Evolutionary conservation across 2,888 invertebrate species (phyloP).

Genomic region (Buathra laborator): DNA sequence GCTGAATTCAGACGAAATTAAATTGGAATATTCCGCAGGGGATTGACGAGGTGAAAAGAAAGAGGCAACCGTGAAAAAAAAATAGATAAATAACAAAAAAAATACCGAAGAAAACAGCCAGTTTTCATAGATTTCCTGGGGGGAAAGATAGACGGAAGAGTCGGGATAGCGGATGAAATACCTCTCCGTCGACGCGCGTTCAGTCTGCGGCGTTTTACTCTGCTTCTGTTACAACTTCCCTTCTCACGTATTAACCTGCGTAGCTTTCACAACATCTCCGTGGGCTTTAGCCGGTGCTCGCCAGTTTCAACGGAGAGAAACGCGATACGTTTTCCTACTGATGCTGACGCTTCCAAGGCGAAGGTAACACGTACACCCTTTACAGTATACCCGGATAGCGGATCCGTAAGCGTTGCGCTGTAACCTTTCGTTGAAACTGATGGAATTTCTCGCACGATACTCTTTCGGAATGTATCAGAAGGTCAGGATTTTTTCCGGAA

Average conservation of each 20-base stretch:
- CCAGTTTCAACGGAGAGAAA: slow-evolving; percentile 34
- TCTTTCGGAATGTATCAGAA: no score
- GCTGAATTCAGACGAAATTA: slow-evolving; percentile 54
- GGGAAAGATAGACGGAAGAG: slow-evolving; percentile 35
- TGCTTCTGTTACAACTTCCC: neutral
- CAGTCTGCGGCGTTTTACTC: neutral
- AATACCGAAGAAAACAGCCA: neutral
- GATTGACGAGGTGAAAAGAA: slow-evolving; percentile 1
- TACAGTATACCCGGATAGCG: slow-evolving; percentile 14
- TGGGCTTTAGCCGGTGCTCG: slow-evolving; percentile 17
- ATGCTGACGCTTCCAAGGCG: slow-evolving; percentile 11
- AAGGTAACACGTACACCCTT: slow-evolving; percentile 36
- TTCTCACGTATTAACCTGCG: slow-evolving; percentile 38
- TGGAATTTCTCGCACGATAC: slow-evolving; percentile 32
- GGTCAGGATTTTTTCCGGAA: no score
- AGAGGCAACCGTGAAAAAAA: neutral
- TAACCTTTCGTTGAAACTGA: slow-evolving; percentile 40
- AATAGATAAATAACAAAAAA: neutral
- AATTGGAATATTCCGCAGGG: slow-evolving; percentile 48
- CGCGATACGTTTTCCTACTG: slow-evolving; percentile 34
- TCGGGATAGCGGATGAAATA: slow-evolving; percentile 19
- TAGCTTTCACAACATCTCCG: slow-evolving; percentile 28
- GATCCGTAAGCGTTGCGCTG: slow-evolving; percentile 15
- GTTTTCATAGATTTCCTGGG: slow-evolving; percentile 57
- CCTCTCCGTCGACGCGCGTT: slow-evolving; percentile 28